phyloP scores from a whole-genome alignment of 2,797 vertebrate species.

The Sebastes nivosus region DNA sequence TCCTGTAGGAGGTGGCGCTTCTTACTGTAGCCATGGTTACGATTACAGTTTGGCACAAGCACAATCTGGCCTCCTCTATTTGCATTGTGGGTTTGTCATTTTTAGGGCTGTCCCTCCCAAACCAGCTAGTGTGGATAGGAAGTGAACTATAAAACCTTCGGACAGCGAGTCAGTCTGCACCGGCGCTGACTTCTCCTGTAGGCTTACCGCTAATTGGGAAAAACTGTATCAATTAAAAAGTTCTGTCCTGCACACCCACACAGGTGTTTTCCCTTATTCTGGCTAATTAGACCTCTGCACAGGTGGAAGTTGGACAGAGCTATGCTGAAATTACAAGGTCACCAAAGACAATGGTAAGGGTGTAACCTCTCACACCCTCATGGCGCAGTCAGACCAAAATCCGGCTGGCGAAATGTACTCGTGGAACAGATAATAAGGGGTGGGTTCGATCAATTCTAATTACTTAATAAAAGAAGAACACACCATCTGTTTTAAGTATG shows the following conservation, averaged over 20 bases:
- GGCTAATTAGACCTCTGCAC: not conserved
- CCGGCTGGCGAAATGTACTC: rapidly evolving
- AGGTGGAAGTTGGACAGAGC: not conserved
- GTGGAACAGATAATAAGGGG: not conserved
- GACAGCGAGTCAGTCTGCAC: not conserved
- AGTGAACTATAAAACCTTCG: not conserved
- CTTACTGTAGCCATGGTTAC: not conserved
- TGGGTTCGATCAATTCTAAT: not conserved
- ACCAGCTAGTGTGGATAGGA: not conserved
- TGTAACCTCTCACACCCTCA: not conserved
- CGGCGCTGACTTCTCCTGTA: not conserved
- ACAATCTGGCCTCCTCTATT: not conserved
- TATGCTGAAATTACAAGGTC: not conserved
- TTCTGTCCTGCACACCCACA: not conserved
- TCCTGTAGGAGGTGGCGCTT: not conserved
- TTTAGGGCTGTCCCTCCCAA: not conserved
- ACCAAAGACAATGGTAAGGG: not conserved
- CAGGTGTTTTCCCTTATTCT: not conserved
- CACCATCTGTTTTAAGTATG: not conserved
- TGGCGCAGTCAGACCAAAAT: not conserved
- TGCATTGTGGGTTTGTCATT: not conserved
- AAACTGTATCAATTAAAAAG: not conserved
- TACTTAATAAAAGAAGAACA: not conserved
- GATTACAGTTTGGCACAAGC: not conserved
- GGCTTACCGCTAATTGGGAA: not conserved